These are phyloP conservation scores for Psittacara wagleri DNA, from an alignment of 2,113 vertebrate genomes.

Conservation along the genomic window DNA sequence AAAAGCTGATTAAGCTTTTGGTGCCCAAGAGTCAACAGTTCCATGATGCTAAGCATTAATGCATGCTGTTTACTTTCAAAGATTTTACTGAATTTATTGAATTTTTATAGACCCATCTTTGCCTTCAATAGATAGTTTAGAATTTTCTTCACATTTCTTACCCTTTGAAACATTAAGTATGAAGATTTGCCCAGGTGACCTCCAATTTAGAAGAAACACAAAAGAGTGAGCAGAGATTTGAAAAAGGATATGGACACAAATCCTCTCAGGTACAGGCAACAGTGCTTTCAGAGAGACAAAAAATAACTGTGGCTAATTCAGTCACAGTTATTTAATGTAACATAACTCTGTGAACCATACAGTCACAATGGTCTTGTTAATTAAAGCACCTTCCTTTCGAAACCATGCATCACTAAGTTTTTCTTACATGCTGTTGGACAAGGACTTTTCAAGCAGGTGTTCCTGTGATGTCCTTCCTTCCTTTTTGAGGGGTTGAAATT, in stretches of 20 bases:
- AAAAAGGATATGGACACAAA: neutral
- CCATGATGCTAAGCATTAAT: neutral
- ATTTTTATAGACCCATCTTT: neutral
- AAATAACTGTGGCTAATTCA: neutral
- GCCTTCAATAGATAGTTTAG: neutral
- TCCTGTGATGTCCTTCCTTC: neutral
- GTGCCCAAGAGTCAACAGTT: neutral
- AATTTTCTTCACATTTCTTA: neutral
- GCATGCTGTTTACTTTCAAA: neutral
- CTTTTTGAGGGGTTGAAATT: neutral
- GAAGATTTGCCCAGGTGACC: neutral
- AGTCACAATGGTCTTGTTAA: neutral
- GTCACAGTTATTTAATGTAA: neutral
- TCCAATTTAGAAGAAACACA: neutral
- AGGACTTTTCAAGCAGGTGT: neutral
- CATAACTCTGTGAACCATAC: neutral
- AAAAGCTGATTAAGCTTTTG: conserved; percentile 4
- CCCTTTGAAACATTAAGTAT: neutral
- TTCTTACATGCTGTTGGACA: neutral
- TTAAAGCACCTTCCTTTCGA: neutral
- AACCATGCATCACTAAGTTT: neutral
- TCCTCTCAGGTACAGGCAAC: neutral
- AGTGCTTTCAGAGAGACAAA: neutral
- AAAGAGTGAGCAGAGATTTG: neutral
- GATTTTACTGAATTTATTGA: neutral